Conservation (phyloP, 2,797 vertebrate genomes). For the Galago senegalensis region DNA sequence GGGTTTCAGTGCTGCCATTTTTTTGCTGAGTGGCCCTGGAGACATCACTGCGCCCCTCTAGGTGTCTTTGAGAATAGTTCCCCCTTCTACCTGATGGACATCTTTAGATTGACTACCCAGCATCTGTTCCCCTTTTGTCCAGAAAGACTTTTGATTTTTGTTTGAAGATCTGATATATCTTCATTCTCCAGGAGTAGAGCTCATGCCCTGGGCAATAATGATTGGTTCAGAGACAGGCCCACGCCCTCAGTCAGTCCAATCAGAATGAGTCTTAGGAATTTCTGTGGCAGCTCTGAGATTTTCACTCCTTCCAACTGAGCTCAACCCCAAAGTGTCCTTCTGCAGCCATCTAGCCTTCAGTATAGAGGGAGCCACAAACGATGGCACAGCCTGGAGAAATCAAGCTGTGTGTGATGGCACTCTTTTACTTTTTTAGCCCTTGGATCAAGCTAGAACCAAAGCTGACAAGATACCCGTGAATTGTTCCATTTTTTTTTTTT, state of each 20-base stretch:
- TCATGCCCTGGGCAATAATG: neutral
- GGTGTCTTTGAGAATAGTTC: neutral
- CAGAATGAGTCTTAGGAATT: neutral
- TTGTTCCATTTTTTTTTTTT: neutral
- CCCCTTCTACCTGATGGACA: neutral
- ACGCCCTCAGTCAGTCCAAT: neutral
- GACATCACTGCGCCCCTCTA: neutral
- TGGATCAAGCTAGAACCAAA: constrained; percentile 11
- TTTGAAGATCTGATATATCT: neutral
- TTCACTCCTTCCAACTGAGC: neutral
- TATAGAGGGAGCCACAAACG: neutral
- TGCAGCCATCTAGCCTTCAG: neutral
- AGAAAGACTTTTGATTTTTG: neutral
- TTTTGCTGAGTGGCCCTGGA: neutral
- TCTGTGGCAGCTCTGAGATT: neutral
- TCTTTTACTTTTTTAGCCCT: neutral
- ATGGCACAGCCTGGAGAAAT: neutral
- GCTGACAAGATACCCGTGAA: neutral
- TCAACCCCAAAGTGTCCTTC: neutral
- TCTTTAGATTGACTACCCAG: neutral
- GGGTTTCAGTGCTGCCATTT: neutral
- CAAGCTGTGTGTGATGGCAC: neutral
- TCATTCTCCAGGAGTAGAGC: neutral
- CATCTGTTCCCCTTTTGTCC: neutral
- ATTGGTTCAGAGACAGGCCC: neutral